Conservation (phyloP, 2,797 vertebrate genomes). For the Hephaestus fuliginosus region DNA sequence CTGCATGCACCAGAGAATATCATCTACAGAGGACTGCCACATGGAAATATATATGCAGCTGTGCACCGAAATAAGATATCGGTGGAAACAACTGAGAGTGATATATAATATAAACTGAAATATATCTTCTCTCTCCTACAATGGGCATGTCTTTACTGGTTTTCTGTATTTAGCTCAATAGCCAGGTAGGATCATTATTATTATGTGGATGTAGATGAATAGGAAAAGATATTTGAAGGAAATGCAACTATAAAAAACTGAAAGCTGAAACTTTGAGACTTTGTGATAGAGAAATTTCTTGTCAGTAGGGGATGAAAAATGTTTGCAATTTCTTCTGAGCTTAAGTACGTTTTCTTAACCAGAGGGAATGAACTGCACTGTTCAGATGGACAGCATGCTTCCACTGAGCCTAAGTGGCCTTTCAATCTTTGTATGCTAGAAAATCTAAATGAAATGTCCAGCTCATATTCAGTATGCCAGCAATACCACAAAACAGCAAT, state of each 20-base stretch:
- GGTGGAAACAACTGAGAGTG: constrained; percentile 6
- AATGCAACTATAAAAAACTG: neutral
- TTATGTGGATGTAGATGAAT: neutral
- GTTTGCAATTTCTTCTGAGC: neutral
- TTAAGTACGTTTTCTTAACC: neutral
- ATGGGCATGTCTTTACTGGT: neutral
- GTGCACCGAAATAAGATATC: constrained; percentile 22
- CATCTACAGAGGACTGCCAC: neutral
- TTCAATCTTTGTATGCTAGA: constrained; percentile 9
- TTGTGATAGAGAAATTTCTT: constrained; percentile 4
- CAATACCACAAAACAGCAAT: constrained; percentile 19
- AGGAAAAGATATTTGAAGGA: neutral
- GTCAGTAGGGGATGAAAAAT: neutral
- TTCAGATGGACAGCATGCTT: neutral
- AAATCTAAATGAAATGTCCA: constrained; percentile 28
- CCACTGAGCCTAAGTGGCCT: neutral
- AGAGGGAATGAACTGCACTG: too few relatives aligned
- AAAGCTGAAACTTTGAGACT: neutral
- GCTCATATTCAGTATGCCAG: constrained; percentile 31
- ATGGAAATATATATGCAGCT: constrained; percentile 8
- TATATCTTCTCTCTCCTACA: neutral
- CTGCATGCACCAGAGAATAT: constrained; percentile 15
- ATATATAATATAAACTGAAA: neutral
- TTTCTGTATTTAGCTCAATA: neutral
- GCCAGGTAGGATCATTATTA: neutral